Base-by-base conservation (phyloP, 2,888 invertebrate species). In the Sinodicranocentrus sp. region DNA sequence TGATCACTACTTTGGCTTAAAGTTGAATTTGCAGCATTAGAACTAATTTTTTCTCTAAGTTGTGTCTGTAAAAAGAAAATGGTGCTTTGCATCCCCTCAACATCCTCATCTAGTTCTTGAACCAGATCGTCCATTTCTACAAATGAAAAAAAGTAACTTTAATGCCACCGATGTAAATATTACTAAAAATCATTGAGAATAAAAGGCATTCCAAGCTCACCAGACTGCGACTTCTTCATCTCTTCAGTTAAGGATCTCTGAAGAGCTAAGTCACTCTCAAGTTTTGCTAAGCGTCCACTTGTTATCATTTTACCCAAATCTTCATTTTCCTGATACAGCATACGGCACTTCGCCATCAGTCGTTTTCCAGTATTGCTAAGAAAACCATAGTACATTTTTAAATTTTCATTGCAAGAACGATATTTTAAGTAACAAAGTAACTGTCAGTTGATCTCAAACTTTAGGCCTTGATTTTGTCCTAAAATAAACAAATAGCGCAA, bases 41-140 rank as follows among this genome's bases (percentile, higher is more conserved):
- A 71, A 57, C 26, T 83, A 13, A 72, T 82, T 54, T 77, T 72
- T 89, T 96, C 96, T 82, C 96, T 94, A 84, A 98, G 92, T 91
- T 98, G 97, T 90, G 97, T 96, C 90, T 98, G 98, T 84, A 98
- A 92, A 91, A 96, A 96, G 91, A 96, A 93, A 90, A 98, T 98
- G 85, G 98, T 98, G 90, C 97, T 97, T 92, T 98, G 98, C 97
- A 99, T 97, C 23, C 98, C 98, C 91, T 99, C 99, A 48, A 98
- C 96, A 91, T 98, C 98, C 91, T 98, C 98, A 90, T 99, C 99
- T 86, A 98, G 91, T 90, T 98, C 98, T 91, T 97, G 96, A 65
- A 99, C 93, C 91, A 98, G 96, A 90, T 98, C 97, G 90, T 98
- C 98, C 89, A 98, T 91, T 91, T 99, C 98, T 96, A n/a, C n/a